Evolutionary conservation across 2,888 invertebrate genomes (phyloP).

Genomic region (Coenonympha arcania): DNA sequence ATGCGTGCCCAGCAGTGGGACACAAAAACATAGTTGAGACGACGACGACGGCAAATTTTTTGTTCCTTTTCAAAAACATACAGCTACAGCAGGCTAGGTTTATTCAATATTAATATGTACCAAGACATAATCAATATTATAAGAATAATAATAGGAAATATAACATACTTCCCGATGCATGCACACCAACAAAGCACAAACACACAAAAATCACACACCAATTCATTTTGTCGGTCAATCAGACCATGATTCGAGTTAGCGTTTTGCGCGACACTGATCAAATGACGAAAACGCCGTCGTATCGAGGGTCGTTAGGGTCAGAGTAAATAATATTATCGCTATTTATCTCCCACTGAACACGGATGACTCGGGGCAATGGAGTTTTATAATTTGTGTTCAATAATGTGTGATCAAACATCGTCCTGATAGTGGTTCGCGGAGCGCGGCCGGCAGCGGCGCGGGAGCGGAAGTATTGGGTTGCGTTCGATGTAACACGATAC

Average conservation of each 20-base stretch:
- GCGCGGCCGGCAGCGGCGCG: constrained; percentile 33
- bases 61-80: too few species aligned
- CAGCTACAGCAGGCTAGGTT: too few species aligned
- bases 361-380: constrained; percentile 13
- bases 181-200: constrained; percentile 48
- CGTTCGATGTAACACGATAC: constrained; percentile 30
- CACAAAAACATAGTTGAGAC: too few species aligned
- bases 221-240: constrained; percentile 50
- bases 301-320: constrained; percentile 47
- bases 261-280: constrained; percentile 43
- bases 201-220: constrained; percentile 59
- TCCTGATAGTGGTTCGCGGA: constrained; percentile 4
- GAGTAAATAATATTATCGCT: constrained; percentile 59
- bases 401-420: constrained; percentile 17
- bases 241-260: constrained; percentile 42
- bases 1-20: too few species aligned
- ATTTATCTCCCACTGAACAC: constrained; percentile 46
- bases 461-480: constrained; percentile 43
- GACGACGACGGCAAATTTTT: too few species aligned
- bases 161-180: constrained; percentile 56
- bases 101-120: too few species aligned
- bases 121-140: too few species aligned
- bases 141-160: background rate
- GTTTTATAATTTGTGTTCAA: constrained; percentile 25
- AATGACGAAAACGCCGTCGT: constrained; percentile 52